phyloP scores from a whole-genome alignment of 23 tunicate genomes.

The Trididemnum clinides region DNA sequence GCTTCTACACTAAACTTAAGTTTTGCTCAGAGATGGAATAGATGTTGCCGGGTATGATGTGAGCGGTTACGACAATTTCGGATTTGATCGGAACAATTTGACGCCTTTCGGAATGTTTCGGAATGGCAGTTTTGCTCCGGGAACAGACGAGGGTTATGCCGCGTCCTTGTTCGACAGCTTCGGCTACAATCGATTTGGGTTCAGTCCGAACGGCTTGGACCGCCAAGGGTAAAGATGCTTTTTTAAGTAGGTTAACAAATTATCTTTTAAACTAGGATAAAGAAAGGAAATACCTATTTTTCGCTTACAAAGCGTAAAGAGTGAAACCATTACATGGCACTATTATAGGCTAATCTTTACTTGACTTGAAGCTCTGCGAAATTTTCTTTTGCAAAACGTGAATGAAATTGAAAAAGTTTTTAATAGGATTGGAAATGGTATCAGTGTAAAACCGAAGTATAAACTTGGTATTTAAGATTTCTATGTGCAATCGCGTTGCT shows the following conservation, averaged over 20 bases:
- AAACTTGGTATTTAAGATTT: too few species aligned
- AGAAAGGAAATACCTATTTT: too few species aligned
- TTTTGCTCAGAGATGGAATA: conserved; percentile 72
- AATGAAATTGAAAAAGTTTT: too few species aligned
- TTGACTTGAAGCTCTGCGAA: too few species aligned
- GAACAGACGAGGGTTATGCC: conserved; percentile 59
- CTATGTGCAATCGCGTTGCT: too few species aligned
- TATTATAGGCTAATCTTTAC: too few species aligned
- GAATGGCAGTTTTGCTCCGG: conserved; percentile 51
- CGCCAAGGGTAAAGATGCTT: conserved; percentile 72
- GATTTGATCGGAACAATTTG: conserved; percentile 68
- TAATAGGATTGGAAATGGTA: too few species aligned
- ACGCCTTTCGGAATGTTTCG: conserved; percentile 74
- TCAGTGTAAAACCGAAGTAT: too few species aligned
- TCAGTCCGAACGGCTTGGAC: conserved; percentile 54
- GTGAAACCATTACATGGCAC: background rate
- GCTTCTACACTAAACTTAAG: background rate
- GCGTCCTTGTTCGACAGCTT: conserved; percentile 66
- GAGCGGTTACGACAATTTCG: conserved; percentile 69
- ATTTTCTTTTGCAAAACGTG: too few species aligned
- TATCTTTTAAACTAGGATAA: background rate
- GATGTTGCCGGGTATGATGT: conserved; percentile 64
- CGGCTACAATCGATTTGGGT: conserved; percentile 78
- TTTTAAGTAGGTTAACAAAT: background rate
- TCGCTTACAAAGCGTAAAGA: background rate